Evolutionary conservation across 2,113 vertebrate species (phyloP).

Genomic region (Pteropus alecto): DNA sequence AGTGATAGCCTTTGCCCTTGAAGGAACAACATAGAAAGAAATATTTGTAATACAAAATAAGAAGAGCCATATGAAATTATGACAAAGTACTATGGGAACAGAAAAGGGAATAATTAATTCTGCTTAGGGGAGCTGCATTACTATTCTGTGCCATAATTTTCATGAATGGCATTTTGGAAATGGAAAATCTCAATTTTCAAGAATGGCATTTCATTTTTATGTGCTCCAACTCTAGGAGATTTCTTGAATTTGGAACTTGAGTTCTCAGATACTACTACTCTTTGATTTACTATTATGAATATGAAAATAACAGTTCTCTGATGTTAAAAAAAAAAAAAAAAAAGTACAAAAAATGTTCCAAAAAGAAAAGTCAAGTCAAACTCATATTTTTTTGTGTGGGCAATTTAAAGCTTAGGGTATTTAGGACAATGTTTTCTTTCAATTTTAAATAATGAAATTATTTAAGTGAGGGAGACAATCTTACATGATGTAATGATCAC

Average conservation of each 20-base stretch:
- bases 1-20: background rate
- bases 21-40: background rate
- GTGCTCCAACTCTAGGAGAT: background rate
- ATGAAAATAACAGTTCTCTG: background rate
- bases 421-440: background rate
- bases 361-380: background rate
- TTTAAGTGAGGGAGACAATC: background rate
- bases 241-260: background rate
- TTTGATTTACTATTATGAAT: background rate
- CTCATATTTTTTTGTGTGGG: background rate
- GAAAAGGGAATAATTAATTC: background rate
- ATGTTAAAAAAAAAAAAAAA: background rate
- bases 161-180: background rate
- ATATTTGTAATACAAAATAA: background rate
- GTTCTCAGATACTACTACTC: background rate
- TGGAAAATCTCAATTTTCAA: background rate
- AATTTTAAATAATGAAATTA: slow-evolving; percentile 7
- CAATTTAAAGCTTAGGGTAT: background rate
- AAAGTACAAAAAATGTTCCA: background rate
- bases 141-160: background rate
- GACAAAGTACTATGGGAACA: background rate
- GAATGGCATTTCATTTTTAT: background rate
- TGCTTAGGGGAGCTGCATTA: background rate
- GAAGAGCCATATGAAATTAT: background rate
- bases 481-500: background rate